These are phyloP conservation scores for Chiridota heheva DNA, from an alignment of 35 echinoderm and acorn worm species.

Conservation along the genomic window DNA sequence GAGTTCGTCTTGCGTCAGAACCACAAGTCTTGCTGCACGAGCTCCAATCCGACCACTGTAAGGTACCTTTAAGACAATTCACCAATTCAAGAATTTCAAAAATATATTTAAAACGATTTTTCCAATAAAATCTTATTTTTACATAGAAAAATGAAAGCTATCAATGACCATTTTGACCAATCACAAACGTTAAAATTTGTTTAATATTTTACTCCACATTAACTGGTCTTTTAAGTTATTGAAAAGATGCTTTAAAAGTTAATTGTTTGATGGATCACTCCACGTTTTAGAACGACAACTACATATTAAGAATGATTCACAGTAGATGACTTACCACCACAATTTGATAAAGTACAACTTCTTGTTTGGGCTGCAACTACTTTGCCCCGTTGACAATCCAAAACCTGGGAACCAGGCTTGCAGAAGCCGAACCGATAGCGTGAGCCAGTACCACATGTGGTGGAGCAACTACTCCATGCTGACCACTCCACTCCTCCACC, in stretches of 20 bases:
- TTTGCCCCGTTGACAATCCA: conserved; percentile 58
- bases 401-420: conserved; percentile 27
- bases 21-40: conserved; percentile 76
- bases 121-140: not conserved
- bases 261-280: not conserved
- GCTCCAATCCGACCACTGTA: conserved; percentile 82
- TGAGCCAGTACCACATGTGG: conserved; percentile 68
- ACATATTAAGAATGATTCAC: not conserved
- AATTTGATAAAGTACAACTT: conserved; percentile 49
- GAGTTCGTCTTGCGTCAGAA: conserved; percentile 39
- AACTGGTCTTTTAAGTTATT: not conserved
- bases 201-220: not conserved
- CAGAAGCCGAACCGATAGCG: conserved; percentile 68
- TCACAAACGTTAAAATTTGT: conserved; percentile 22
- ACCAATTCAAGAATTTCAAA: not conserved
- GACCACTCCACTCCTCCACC: conserved; percentile 60
- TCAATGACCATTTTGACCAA: not conserved
- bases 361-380: conserved; percentile 61
- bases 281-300: not conserved
- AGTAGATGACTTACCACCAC: conserved; percentile 46
- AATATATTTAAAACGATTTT: not conserved
- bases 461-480: conserved; percentile 73
- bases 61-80: not conserved
- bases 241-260: not conserved
- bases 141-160: not conserved